phyloP scores from a whole-genome alignment of 2,113 vertebrate species.

The Phylloscopus trochilus region DNA sequence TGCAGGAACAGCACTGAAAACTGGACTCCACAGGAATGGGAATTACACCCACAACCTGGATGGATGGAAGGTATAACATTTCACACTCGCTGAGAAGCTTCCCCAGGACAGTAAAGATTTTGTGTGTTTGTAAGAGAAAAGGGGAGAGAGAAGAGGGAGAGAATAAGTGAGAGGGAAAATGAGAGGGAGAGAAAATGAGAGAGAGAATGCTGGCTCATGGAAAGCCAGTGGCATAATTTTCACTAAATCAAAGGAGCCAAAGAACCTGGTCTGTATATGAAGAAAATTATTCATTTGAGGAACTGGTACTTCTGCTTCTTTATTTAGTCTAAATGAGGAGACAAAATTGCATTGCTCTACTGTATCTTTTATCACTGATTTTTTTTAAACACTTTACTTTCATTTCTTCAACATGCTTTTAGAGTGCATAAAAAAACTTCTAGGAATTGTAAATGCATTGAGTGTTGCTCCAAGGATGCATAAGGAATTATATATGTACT shows the following conservation, averaged over 20 bases:
- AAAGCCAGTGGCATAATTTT: not conserved
- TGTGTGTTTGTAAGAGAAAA: not conserved
- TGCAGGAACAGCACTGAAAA: not conserved
- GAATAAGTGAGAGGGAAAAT: not conserved
- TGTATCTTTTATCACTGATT: not conserved
- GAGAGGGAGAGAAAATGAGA: not conserved
- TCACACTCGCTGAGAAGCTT: not conserved
- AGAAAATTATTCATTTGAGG: not conserved
- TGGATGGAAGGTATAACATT: not conserved
- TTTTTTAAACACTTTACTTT: not conserved
- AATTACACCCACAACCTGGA: not conserved
- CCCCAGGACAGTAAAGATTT: not conserved
- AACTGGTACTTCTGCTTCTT: not conserved
- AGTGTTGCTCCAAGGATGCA: not conserved
- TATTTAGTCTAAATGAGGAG: not conserved
- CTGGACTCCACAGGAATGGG: not conserved
- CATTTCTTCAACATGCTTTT: not conserved
- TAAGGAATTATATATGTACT: not conserved
- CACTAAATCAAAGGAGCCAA: not conserved
- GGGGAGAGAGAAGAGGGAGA: not conserved
- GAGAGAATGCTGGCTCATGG: not conserved
- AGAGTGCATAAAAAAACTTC: not conserved
- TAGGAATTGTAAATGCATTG: not conserved
- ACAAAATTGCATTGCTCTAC: not conserved
- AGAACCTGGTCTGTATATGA: not conserved